Evolutionary conservation across 1,140 invertebrate genomes (phyloP).

Genomic region (Aphis gossypii): DNA sequence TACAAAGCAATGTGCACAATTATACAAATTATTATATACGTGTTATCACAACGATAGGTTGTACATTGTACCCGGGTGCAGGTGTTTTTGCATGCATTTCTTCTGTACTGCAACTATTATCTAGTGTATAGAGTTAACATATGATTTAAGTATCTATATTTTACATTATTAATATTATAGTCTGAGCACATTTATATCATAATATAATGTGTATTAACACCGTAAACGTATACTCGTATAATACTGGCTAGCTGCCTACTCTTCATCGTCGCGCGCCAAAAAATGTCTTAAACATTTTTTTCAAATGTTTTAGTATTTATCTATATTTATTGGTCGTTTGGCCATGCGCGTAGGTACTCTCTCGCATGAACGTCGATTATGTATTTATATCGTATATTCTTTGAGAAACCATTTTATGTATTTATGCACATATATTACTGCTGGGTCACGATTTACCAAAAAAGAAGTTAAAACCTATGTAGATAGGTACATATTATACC

Average conservation of each 20-base stretch:
- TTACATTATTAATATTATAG: not conserved
- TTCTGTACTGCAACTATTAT: not conserved
- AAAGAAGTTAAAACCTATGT: not conserved
- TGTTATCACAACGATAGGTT: not conserved
- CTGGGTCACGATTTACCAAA: conserved; percentile 7
- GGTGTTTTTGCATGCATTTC: conserved; percentile 30
- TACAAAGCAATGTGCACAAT: conserved; percentile 1
- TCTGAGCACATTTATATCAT: not conserved
- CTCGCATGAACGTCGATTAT: not conserved
- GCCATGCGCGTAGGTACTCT: too few species aligned
- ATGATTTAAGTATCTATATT: not conserved
- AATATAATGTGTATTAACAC: not conserved
- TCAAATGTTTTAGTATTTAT: not conserved
- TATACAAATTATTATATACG: not conserved
- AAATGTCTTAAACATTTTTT: not conserved
- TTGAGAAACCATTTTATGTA: not conserved
- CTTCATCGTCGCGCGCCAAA: not conserved
- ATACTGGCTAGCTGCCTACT: not conserved
- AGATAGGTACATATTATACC: not conserved
- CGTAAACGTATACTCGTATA: conserved; percentile 38
- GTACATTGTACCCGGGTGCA: not conserved
- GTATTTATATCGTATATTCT: not conserved
- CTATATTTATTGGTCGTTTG: not conserved
- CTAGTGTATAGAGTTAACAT: not conserved
- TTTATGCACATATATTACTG: not conserved